A percentile compares a stretch with the other conserved stretches of the same genome.
Evolutionary conservation across 2,888 invertebrate genomes (phyloP).

Genomic region (Cacoxenus indagator): DNA sequence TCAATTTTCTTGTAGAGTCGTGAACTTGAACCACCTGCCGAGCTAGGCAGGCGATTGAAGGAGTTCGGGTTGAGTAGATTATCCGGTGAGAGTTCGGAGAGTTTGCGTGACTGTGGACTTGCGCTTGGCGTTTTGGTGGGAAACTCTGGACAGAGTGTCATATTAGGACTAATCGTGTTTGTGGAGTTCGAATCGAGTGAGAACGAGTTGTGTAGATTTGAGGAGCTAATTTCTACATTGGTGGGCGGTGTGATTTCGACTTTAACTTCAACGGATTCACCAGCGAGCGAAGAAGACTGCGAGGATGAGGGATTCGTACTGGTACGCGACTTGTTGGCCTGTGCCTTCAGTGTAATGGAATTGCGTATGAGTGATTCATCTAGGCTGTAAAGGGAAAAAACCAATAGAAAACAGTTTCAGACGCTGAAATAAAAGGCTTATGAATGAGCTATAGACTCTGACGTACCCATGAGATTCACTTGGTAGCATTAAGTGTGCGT

Average conservation of each 20-base stretch:
- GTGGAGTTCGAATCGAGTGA: slow-evolving; percentile 70
- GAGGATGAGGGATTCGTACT: slow-evolving; percentile 70
- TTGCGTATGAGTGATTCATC: slow-evolving; percentile 76
- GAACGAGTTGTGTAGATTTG: slow-evolving; percentile 66
- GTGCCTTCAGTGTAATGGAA: slow-evolving; percentile 70
- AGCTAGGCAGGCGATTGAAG: slow-evolving; percentile 67
- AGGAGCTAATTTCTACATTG: slow-evolving; percentile 60
- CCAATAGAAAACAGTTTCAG: background rate
- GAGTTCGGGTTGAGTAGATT: slow-evolving; percentile 67
- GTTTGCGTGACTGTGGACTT: slow-evolving; percentile 66
- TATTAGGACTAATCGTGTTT: slow-evolving; percentile 66
- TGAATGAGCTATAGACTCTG: background rate
- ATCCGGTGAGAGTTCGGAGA: slow-evolving; percentile 68
- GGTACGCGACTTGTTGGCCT: slow-evolving; percentile 67
- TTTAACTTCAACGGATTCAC: slow-evolving; percentile 70
- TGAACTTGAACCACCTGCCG: slow-evolving; percentile 68
- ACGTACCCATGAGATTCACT: slow-evolving; percentile 80
- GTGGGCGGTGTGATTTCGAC: slow-evolving; percentile 71
- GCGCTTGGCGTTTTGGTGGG: slow-evolving; percentile 63
- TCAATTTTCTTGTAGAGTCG: slow-evolving; percentile 70
- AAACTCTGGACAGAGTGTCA: slow-evolving; percentile 65
- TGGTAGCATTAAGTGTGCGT: slow-evolving; percentile 12
- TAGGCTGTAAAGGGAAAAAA: slow-evolving; percentile 70
- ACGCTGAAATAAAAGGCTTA: background rate
- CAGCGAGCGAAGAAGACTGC: slow-evolving; percentile 69